Percentiles rank a stretch among this genome's conserved stretches.
Evolutionary conservation across 2,797 vertebrate genomes (phyloP).

Genomic region (Telmatherina bonti): DNA sequence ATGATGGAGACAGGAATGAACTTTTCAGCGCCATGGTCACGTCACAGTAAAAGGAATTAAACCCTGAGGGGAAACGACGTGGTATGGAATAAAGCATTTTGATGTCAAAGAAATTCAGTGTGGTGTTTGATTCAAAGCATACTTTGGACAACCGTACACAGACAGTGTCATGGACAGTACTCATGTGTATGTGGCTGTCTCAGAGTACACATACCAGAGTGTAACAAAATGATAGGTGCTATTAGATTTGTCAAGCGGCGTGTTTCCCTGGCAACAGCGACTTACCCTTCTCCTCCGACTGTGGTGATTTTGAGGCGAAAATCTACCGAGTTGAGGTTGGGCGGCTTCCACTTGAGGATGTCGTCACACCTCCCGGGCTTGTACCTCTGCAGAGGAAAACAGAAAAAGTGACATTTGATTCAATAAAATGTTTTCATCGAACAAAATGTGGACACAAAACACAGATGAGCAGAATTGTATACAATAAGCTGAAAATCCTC

Average conservation of each 20-base stretch:
- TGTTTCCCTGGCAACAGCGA: conserved; percentile 69
- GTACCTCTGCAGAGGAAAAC: conserved; percentile 87
- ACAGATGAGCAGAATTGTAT: conserved; percentile 8
- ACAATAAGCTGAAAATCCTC: conserved; percentile 42
- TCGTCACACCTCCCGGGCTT: conserved; percentile 95
- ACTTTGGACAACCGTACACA: conserved; percentile 22
- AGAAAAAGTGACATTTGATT: background rate
- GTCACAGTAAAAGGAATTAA: conserved; percentile 16
- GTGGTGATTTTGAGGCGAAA: conserved; percentile 98
- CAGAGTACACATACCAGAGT: conserved; percentile 22
- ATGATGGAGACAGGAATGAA: conserved; percentile 24
- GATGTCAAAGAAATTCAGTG: conserved; percentile 29
- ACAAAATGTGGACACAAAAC: background rate
- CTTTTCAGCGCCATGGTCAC: conserved; percentile 3
- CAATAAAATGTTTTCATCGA: conserved; percentile 10
- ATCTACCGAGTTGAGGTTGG: conserved; percentile 98
- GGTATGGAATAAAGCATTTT: conserved; percentile 22
- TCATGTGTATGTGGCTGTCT: conserved; percentile 18
- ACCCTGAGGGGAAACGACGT: conserved; percentile 16
- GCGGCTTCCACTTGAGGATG: conserved; percentile 99
- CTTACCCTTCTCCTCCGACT: conserved; percentile 98
- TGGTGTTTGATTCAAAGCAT: conserved; percentile 24
- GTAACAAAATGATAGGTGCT: conserved; percentile 54
- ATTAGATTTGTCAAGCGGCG: conserved; percentile 43
- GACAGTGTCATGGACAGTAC: background rate